phyloP scores from a whole-genome alignment of 2,113 vertebrate species.

The Chloropsis hardwickii region DNA sequence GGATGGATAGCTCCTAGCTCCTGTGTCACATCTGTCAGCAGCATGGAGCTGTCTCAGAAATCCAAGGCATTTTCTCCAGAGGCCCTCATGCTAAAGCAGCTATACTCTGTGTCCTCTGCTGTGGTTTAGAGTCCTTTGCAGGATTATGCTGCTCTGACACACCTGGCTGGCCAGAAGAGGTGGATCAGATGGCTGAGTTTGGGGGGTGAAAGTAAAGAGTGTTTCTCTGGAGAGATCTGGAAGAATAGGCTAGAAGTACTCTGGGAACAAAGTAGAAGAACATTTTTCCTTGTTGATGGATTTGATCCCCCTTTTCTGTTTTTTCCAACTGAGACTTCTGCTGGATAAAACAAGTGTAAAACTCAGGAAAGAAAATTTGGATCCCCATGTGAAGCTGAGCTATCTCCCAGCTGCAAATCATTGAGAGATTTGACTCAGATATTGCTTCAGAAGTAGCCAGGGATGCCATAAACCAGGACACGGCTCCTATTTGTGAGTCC shows the following conservation, averaged over 20 bases:
- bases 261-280: not conserved
- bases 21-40: not conserved
- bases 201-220: not conserved
- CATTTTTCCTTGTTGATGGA: not conserved
- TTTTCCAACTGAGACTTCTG: not conserved
- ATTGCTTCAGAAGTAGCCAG: not conserved
- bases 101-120: not conserved
- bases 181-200: not conserved
- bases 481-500: accelerated
- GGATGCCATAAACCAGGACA: not conserved
- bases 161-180: not conserved
- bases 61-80: not conserved
- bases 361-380: not conserved
- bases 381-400: accelerated
- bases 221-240: not conserved
- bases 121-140: not conserved
- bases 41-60: not conserved
- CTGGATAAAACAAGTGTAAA: not conserved
- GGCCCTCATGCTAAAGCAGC: not conserved
- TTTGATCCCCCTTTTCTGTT: not conserved
- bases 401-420: not conserved
- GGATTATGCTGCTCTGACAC: not conserved
- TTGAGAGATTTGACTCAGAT: not conserved
- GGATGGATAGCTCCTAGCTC: not conserved
- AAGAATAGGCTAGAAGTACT: not conserved